phyloP scores from a whole-genome alignment of 2,888 invertebrate genomes.

The Yponomeuta malinellus region DNA sequence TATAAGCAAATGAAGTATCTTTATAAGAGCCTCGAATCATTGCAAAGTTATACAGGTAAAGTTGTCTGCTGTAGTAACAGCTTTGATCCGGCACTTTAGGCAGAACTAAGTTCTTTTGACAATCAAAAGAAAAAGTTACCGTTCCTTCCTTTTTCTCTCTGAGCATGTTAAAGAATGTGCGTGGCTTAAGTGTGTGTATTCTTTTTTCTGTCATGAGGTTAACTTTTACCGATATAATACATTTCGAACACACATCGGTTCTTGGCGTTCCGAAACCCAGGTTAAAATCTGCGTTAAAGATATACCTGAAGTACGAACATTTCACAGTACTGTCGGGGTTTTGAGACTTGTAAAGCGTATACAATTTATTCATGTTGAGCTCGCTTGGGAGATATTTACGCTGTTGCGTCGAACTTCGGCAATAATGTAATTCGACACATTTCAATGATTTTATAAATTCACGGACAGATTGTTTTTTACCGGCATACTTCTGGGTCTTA shows the following conservation, averaged over 20 bases:
- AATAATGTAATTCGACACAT: no score
- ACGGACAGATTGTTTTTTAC: no score
- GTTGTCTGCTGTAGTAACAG: conserved; percentile 14
- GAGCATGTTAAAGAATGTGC: background rate
- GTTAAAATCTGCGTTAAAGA: conserved; percentile 18
- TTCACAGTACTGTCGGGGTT: conserved; percentile 6
- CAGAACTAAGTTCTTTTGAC: conserved; percentile 18
- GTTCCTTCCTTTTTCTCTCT: conserved; percentile 10
- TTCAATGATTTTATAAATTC: no score
- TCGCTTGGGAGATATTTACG: no score
- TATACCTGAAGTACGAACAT: background rate
- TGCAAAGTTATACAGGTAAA: conserved; percentile 18
- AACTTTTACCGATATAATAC: conserved; percentile 15
- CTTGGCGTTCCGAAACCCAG: conserved; percentile 19
- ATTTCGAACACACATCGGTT: conserved; percentile 19
- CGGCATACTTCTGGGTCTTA: no score
- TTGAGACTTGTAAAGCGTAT: background rate
- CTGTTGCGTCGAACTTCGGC: no score
- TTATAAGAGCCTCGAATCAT: conserved; percentile 13
- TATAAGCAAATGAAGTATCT: conserved; percentile 14
- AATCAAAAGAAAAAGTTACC: conserved; percentile 16
- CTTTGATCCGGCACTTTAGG: conserved; percentile 18
- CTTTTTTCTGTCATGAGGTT: background rate
- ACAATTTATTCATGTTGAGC: no score
- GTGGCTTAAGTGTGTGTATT: conserved; percentile 11